A percentile compares a stretch with the other conserved stretches of the same genome.
phyloP scores from a whole-genome alignment of 2,888 invertebrate genomes.

The Falcaria lacertinaria region DNA sequence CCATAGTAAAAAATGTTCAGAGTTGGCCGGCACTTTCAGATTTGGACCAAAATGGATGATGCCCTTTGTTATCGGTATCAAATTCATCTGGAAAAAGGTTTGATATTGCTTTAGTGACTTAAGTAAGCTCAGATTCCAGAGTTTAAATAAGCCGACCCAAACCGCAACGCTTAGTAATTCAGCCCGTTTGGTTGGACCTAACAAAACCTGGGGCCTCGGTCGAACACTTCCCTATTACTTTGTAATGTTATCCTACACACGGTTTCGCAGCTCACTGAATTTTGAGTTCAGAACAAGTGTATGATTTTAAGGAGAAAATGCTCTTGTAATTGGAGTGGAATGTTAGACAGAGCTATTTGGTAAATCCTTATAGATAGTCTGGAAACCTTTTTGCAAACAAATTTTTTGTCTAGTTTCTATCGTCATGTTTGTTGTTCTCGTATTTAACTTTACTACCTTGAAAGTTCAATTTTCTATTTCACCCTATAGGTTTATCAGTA shows the following conservation, averaged over 20 bases:
- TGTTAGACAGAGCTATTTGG: background rate
- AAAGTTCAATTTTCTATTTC: too few relatives aligned
- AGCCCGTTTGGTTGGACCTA: slow-evolving; percentile 12
- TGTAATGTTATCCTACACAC: background rate
- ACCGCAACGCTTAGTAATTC: slow-evolving; percentile 29
- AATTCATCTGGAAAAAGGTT: too few relatives aligned
- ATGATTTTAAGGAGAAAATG: background rate
- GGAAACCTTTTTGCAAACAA: too few relatives aligned
- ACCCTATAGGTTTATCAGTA: too few relatives aligned
- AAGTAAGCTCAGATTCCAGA: slow-evolving; percentile 4
- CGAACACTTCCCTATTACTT: background rate
- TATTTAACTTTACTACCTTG: too few relatives aligned
- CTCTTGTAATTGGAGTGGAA: background rate
- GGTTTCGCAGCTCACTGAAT: background rate
- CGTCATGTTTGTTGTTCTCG: too few relatives aligned
- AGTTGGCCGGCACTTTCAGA: too few relatives aligned
- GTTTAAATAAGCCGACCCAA: slow-evolving; percentile 22
- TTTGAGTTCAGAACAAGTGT: background rate
- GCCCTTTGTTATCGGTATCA: too few relatives aligned
- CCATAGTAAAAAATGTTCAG: too few relatives aligned
- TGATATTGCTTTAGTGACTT: slow-evolving; percentile 2
- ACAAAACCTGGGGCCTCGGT: background rate
- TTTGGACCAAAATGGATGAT: too few relatives aligned
- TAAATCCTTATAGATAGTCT: background rate
- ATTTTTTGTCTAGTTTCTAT: too few relatives aligned